Percentiles rank a stretch among this genome's conserved stretches.
phyloP scores from a whole-genome alignment of 2,113 vertebrate species.

The Hippocampus mohnikei region DNA sequence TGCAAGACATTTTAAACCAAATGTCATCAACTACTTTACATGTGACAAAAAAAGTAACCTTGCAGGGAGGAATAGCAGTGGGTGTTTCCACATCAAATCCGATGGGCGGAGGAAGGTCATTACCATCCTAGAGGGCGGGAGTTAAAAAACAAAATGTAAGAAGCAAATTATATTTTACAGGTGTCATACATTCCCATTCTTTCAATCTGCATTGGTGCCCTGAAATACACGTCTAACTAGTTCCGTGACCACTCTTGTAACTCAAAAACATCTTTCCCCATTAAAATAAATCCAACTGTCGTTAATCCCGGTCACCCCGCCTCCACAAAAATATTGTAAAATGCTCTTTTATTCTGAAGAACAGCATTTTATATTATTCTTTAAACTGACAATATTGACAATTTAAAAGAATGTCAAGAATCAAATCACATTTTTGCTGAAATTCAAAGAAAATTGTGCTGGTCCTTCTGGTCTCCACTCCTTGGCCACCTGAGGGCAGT shows the following conservation, averaged over 20 bases:
- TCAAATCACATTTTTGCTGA: no score
- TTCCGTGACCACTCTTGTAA: background rate
- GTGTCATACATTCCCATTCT: background rate
- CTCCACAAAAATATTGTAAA: no score
- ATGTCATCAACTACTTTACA: background rate
- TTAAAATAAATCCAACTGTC: no score
- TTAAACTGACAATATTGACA: no score
- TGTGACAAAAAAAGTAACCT: conserved; percentile 63
- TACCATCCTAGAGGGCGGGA: conserved; percentile 74
- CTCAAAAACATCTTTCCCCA: background rate
- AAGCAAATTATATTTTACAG: background rate
- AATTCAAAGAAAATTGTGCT: no score
- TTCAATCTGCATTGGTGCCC: background rate
- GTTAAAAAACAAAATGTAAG: conserved; percentile 11
- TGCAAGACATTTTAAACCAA: background rate
- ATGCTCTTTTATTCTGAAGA: no score
- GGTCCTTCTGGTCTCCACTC: no score
- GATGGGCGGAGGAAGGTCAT: conserved; percentile 85
- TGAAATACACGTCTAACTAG: background rate
- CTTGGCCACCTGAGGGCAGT: no score
- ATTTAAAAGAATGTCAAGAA: no score
- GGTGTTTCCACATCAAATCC: conserved; percentile 83
- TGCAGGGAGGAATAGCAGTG: conserved; percentile 81
- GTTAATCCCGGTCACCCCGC: background rate
- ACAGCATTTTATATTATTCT: no score